These are phyloP conservation scores for Galerucella nymphaeae DNA, from an alignment of 2,888 invertebrate species.

Conservation along the genomic window DNA sequence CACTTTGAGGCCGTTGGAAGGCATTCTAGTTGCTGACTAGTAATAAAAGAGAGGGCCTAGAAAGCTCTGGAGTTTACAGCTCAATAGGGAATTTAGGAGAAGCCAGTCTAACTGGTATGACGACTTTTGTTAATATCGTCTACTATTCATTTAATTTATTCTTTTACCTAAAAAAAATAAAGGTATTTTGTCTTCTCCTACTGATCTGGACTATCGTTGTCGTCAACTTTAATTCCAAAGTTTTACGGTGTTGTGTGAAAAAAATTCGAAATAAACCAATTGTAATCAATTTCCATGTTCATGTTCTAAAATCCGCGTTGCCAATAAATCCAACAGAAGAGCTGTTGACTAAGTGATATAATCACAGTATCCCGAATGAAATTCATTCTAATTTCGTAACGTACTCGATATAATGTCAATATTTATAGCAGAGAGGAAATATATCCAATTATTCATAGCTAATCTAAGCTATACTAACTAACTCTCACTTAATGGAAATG, in stretches of 20 bases:
- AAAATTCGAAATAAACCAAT: background rate
- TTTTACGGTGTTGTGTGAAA: background rate
- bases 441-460: conserved; percentile 32
- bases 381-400: conserved; percentile 27
- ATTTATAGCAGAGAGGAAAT: conserved; percentile 34
- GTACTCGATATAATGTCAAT: conserved; percentile 27
- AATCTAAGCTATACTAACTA: conserved; percentile 32
- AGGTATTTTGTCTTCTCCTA: too few species aligned
- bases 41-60: too few species aligned
- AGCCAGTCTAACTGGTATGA: too few species aligned
- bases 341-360: conserved; percentile 33
- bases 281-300: background rate
- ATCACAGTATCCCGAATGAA: conserved; percentile 29
- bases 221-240: too few species aligned
- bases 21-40: too few species aligned
- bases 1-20: too few species aligned
- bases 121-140: too few species aligned
- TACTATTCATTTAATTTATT: too few species aligned
- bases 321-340: conserved; percentile 26
- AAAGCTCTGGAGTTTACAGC: too few species aligned
- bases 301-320: conserved; percentile 11
- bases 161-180: too few species aligned
- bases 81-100: too few species aligned
- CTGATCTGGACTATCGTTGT: too few species aligned
- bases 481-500: conserved; percentile 32